phyloP scores from a whole-genome alignment of 2,797 vertebrate species.

The Poliocrania exsul region DNA sequence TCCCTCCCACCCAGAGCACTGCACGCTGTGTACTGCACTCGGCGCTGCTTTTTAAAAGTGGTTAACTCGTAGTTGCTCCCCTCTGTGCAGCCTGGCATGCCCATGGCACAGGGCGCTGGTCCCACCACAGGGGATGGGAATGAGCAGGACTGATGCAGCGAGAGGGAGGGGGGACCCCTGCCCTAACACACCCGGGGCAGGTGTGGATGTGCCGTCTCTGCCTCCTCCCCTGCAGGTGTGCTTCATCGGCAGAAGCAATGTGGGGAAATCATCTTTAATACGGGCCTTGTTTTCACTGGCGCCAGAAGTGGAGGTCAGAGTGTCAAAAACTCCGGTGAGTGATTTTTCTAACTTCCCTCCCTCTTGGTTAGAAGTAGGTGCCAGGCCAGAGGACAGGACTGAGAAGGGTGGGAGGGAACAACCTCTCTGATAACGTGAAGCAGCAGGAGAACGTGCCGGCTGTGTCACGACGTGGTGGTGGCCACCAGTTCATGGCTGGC shows the following conservation, averaged over 20 bases:
- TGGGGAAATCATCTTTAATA: conserved; percentile 94
- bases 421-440: not conserved
- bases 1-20: not conserved
- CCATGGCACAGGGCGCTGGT: not conserved
- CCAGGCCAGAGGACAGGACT: not conserved
- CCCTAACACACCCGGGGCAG: not conserved
- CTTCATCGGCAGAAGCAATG: conserved; percentile 95
- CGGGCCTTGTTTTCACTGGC: conserved; percentile 89
- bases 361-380: not conserved
- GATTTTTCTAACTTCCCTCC: rapidly evolving
- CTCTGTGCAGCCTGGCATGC: rapidly evolving
- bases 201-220: not conserved
- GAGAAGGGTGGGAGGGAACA: not conserved
- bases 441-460: not conserved
- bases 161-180: not conserved
- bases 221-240: conserved; percentile 82
- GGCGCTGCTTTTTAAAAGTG: rapidly evolving
- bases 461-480: too few relatives aligned
- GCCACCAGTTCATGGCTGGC: rapidly evolving
- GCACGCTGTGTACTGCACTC: not conserved
- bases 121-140: not conserved
- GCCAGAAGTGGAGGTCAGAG: conserved; percentile 88
- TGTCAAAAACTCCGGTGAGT: conserved; percentile 93
- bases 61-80: not conserved
- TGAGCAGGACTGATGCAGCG: not conserved